These are phyloP conservation scores for Eristalis arbustorum DNA, from an alignment of 2,888 invertebrate species.

Conservation along the genomic window DNA sequence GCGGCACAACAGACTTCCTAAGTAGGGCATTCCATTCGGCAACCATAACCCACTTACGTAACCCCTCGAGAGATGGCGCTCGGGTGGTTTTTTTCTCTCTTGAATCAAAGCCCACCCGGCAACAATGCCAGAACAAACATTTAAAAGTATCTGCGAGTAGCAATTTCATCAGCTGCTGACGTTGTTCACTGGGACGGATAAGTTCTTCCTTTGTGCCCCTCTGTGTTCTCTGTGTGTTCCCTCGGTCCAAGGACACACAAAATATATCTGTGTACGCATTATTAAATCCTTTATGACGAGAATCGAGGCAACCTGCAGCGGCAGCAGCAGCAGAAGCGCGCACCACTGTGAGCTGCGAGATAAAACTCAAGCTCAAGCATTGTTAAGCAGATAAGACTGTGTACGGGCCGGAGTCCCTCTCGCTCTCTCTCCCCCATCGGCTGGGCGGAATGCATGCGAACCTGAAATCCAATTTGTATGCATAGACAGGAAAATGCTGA, in stretches of 20 bases:
- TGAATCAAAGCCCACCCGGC: conserved; percentile 38
- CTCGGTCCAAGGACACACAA: conserved; percentile 33
- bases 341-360: conserved; percentile 12
- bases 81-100: conserved; percentile 17
- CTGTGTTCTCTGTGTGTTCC: not conserved
- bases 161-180: conserved; percentile 43
- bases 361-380: conserved; percentile 45
- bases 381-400: conserved; percentile 48
- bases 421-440: not conserved
- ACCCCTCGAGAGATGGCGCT: conserved; percentile 39
- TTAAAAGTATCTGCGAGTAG: conserved; percentile 9
- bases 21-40: conserved; percentile 62
- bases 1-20: conserved; percentile 16
- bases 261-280: conserved; percentile 42
- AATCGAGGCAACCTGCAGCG: conserved; percentile 59
- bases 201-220: not conserved
- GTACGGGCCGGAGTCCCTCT: not conserved
- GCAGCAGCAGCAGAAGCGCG: conserved; percentile 1
- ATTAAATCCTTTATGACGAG: conserved; percentile 60
- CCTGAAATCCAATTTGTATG: conserved; percentile 64
- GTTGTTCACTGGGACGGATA: not conserved
- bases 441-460: conserved; percentile 28
- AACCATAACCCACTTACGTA: conserved; percentile 51
- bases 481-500: conserved; percentile 58
- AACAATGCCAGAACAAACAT: conserved; percentile 23